These are phyloP conservation scores for Danionella cerebrum DNA, from an alignment of 2,113 vertebrate genomes.

Conservation along the genomic window DNA sequence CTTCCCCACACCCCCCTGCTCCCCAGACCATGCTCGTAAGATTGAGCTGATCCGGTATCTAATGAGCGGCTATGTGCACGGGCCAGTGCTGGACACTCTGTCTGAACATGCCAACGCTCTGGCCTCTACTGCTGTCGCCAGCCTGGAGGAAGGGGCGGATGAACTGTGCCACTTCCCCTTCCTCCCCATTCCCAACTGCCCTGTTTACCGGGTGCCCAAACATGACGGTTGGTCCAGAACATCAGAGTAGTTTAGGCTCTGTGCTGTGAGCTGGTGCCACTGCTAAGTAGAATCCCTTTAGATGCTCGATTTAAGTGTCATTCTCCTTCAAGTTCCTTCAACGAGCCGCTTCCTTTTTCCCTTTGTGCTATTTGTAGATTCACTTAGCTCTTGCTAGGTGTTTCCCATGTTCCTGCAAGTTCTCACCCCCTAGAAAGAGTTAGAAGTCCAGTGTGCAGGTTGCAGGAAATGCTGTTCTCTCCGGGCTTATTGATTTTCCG, in stretches of 20 bases:
- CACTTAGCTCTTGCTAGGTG: not conserved
- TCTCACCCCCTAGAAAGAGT: no score
- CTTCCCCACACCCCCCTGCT: not conserved
- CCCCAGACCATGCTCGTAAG: slow-evolving; percentile 83
- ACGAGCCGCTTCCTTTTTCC: not conserved
- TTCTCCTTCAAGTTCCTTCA: no score
- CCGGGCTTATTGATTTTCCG: slow-evolving; percentile 6
- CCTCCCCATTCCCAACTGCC: slow-evolving; percentile 73
- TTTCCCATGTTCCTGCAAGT: not conserved
- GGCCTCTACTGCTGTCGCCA: slow-evolving; percentile 78
- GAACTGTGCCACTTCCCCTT: slow-evolving; percentile 79
- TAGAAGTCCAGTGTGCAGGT: not conserved
- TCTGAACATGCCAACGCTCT: slow-evolving; percentile 84
- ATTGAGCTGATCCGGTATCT: slow-evolving; percentile 85
- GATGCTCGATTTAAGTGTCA: not conserved
- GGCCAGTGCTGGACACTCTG: slow-evolving; percentile 76
- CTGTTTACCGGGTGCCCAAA: slow-evolving; percentile 72
- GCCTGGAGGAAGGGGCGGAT: slow-evolving; percentile 79
- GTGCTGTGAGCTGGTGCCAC: not conserved
- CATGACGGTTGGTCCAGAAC: slow-evolving; percentile 81
- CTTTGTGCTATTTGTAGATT: not conserved
- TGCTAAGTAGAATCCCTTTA: not conserved
- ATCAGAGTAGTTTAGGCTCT: not conserved
- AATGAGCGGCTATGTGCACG: slow-evolving; percentile 81
- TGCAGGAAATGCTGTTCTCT: not conserved